A percentile compares a stretch with the other conserved stretches of the same genome.
Evolutionary conservation across 2,888 invertebrate genomes (phyloP).

Genomic region (Plebejus melissa): DNA sequence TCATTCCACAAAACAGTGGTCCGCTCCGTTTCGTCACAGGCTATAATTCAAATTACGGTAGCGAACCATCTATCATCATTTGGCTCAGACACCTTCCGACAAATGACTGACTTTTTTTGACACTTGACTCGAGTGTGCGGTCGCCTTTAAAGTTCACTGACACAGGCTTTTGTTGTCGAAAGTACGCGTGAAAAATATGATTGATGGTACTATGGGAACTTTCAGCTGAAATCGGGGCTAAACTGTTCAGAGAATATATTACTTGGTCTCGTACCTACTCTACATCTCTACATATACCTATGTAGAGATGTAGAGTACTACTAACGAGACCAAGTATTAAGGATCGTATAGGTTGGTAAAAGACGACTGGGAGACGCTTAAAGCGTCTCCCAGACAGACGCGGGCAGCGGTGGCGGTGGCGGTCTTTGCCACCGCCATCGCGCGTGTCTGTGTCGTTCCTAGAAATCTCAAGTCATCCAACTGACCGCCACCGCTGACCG

Average conservation of each 20-base stretch:
- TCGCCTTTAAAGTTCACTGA: constrained; percentile 41
- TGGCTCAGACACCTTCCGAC: constrained; percentile 50
- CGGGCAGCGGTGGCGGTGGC: too few species aligned
- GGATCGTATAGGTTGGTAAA: too few species aligned
- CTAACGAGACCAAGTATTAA: too few species aligned
- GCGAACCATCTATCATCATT: constrained; percentile 57
- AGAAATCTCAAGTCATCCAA: too few species aligned
- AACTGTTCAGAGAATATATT: not conserved
- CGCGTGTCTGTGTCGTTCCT: too few species aligned
- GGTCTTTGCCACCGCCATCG: too few species aligned
- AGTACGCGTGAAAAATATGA: constrained; percentile 28
- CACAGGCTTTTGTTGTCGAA: constrained; percentile 34
- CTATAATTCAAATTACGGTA: constrained; percentile 44
- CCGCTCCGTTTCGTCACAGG: constrained; percentile 45
- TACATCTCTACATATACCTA: too few species aligned
- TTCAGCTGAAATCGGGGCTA: constrained; percentile 5
- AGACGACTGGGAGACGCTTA: too few species aligned
- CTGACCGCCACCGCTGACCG: too few species aligned
- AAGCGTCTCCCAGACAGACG: too few species aligned
- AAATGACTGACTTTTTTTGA: constrained; percentile 52
- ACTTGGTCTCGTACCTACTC: too few species aligned
- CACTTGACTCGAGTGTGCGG: constrained; percentile 46
- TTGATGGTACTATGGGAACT: constrained; percentile 9
- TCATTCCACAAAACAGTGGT: constrained; percentile 23
- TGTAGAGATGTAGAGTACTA: too few species aligned